Evolutionary conservation across 2,113 vertebrate genomes (phyloP), one percentile per base, ranked within the genome.

Genomic region (rabbit (Oryctolagus cuniculus)): DNA sequence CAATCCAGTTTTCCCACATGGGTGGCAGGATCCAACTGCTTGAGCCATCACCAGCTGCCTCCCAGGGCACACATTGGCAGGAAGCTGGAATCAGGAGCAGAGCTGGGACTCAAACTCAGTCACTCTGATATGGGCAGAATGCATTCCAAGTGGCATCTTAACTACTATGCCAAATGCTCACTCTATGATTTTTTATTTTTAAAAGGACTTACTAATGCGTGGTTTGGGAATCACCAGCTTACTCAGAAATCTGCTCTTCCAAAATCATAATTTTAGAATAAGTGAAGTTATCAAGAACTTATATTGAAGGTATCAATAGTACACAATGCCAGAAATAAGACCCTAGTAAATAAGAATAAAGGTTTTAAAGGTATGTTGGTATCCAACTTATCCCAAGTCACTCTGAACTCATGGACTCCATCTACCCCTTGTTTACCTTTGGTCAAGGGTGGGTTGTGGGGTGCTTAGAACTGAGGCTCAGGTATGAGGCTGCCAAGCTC

Each of bases 241-340:
- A 44, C 15, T 72, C 51, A 92, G 86, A 92, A 78, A 58, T 72
- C 36, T 78, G 10, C 21, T 53, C 58, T 29, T 67, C 34, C 70
- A 69, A 90, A 85, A 94, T 49, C 80, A 82, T 79, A 78, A 78
- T 17, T 75, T 61, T 78, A 49, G 73, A 93, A 64, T 89, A 61
- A 88, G 19, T 82, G 19, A 83, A 75, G 53, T 92, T 90, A 70
- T 9, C 78, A 78, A 81, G 51, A 92, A 89, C 1, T 80, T 66
- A 49, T 75, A 64, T 34, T 16, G 24, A 80, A 21, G 58, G 31
- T 90, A 24, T 29, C 58, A 73, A 2, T 31, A 69, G 83, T 38
- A 86, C 44, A 70, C 31, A 61, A 67, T 51, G 21, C 38, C 31
- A 70, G 58, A 88, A 84, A 12, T 63, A 31, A 87, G 51, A 51